A percentile compares a stretch with the other conserved stretches of the same genome.
phyloP scores from a whole-genome alignment of 2,113 vertebrate species.

The Ptychochromis oligacanthus region DNA sequence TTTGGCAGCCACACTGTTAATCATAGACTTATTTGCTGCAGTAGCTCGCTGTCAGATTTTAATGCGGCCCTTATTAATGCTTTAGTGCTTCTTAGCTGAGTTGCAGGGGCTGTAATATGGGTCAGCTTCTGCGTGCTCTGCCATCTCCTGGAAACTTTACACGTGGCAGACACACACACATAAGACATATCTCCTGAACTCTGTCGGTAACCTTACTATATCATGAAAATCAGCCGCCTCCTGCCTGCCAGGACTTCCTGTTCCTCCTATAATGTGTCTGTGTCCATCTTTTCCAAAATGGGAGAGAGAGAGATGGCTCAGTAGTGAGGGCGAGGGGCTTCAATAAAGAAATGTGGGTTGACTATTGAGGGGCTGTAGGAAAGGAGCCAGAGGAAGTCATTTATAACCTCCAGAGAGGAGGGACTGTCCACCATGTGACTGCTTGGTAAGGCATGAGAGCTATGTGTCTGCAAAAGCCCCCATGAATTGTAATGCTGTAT shows the following conservation, averaged over 20 bases:
- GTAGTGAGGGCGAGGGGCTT: not conserved
- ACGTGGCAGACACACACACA: not conserved
- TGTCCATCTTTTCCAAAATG: slow-evolving; percentile 30
- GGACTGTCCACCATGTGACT: slow-evolving; percentile 59
- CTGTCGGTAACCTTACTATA: not conserved
- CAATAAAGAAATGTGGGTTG: slow-evolving; percentile 36
- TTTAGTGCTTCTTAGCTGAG: not conserved
- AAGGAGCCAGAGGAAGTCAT: slow-evolving; percentile 73
- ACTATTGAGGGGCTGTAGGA: slow-evolving; percentile 57
- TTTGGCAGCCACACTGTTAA: slow-evolving; percentile 47
- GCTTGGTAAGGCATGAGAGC: slow-evolving; percentile 61
- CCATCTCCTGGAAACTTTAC: not conserved
- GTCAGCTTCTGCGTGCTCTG: not conserved
- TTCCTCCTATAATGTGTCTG: not conserved
- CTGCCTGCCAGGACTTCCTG: slow-evolving; percentile 18
- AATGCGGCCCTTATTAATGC: not conserved
- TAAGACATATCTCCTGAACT: not conserved
- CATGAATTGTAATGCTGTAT: slow-evolving; percentile 54
- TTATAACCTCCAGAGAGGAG: slow-evolving; percentile 69
- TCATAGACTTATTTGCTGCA: slow-evolving; percentile 35
- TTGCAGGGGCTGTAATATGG: not conserved
- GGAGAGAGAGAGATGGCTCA: slow-evolving; percentile 23
- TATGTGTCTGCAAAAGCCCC: slow-evolving; percentile 58
- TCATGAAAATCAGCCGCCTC: slow-evolving; percentile 7
- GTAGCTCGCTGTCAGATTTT: slow-evolving; percentile 22